phyloP scores from a whole-genome alignment of 2,797 vertebrate genomes.

The Xiphorhynchus erythropygius region DNA sequence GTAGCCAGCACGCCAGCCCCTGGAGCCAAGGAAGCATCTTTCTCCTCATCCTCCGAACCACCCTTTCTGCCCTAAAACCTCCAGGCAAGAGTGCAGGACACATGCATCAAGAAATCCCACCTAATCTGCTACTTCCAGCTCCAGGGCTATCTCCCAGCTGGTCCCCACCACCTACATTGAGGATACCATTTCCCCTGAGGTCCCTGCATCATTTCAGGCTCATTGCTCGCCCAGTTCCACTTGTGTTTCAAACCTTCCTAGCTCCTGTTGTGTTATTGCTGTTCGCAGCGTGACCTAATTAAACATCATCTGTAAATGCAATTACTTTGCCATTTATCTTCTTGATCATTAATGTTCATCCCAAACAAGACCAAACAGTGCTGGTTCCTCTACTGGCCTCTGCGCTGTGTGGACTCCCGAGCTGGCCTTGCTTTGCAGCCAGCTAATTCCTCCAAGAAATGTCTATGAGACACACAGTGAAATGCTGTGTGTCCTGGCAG shows the following conservation, averaged over 20 bases:
- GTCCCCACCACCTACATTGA: background rate
- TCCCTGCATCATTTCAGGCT: background rate
- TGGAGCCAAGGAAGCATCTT: background rate
- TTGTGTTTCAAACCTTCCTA: background rate
- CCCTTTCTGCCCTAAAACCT: background rate
- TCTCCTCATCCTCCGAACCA: background rate
- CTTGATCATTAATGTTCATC: background rate
- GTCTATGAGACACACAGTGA: background rate
- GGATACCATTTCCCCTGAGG: background rate
- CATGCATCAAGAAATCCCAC: background rate
- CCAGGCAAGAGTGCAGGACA: background rate
- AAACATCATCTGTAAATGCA: conserved; percentile 29
- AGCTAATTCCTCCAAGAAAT: background rate
- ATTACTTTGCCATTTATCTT: conserved; percentile 33
- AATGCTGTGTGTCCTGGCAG: background rate
- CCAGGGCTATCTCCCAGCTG: background rate
- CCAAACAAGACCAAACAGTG: background rate
- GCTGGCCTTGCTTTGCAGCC: background rate
- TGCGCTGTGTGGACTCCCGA: fast-evolving
- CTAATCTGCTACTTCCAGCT: background rate
- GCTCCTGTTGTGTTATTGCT: background rate
- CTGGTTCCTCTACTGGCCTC: background rate
- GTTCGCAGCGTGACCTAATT: background rate
- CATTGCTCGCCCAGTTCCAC: fast-evolving
- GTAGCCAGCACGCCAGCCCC: fast-evolving